Evolutionary conservation across 2,888 invertebrate species (phyloP).

Genomic region (Drosophila limbata): DNA sequence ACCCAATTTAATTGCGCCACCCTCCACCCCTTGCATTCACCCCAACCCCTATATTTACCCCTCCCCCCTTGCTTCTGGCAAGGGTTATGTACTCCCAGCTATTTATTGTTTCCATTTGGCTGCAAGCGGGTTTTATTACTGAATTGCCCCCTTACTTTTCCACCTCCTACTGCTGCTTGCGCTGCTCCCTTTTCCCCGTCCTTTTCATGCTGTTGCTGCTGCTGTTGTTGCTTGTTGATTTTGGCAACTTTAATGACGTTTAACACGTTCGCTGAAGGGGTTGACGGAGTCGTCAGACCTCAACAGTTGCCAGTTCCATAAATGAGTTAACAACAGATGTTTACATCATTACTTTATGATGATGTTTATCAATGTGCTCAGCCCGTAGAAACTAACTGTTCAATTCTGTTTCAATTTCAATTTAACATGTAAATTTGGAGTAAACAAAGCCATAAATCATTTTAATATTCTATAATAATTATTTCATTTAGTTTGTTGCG

Average conservation of each 20-base stretch:
- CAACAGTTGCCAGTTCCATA: conserved; percentile 33
- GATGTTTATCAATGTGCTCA: conserved; percentile 46
- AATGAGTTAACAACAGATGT: conserved; percentile 70
- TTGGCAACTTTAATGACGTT: conserved; percentile 79
- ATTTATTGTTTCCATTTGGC: conserved; percentile 71
- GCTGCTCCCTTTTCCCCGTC: not conserved
- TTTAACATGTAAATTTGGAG: conserved; percentile 12
- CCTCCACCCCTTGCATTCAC: conserved; percentile 2
- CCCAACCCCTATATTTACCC: not conserved
- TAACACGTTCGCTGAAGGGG: conserved; percentile 68
- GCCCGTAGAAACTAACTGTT: conserved; percentile 13
- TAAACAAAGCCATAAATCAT: conserved; percentile 5
- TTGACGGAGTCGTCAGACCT: conserved; percentile 26
- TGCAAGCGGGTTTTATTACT: conserved; percentile 64
- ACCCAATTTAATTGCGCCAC: conserved; percentile 58
- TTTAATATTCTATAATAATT: not conserved
- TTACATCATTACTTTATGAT: conserved; percentile 62
- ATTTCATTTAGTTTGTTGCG: not conserved
- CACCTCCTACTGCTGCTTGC: not conserved
- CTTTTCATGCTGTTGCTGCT: conserved; percentile 6
- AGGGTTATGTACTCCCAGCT: conserved; percentile 10
- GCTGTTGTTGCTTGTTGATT: conserved; percentile 73
- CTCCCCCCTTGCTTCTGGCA: not conserved
- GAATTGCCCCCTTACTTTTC: conserved; percentile 1
- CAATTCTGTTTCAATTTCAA: conserved; percentile 10